Percentiles rank a stretch among this genome's conserved stretches.
These are phyloP conservation scores for Polietes domitor DNA, from an alignment of 2,888 invertebrate genomes.

Conservation along the genomic window DNA sequence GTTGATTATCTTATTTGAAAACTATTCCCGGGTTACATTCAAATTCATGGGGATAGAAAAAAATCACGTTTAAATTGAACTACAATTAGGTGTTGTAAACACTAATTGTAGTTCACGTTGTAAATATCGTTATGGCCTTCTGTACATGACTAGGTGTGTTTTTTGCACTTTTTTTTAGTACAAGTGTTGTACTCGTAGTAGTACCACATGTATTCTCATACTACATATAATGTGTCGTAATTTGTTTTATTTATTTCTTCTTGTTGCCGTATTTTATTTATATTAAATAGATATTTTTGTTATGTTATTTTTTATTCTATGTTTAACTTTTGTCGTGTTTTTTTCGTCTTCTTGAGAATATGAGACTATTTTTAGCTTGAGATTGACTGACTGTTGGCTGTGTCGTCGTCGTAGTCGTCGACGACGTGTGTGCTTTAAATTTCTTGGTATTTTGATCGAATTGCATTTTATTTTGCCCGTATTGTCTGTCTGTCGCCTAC, in stretches of 20 bases:
- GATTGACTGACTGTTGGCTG: neutral
- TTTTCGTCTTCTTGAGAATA: neutral
- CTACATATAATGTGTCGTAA: neutral
- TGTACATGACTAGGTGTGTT: too few species aligned
- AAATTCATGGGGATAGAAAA: too few species aligned
- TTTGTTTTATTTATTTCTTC: neutral
- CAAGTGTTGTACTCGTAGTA: conserved; percentile 1
- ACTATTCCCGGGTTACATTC: too few species aligned
- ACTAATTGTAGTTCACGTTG: too few species aligned
- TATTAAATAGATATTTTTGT: conserved; percentile 3
- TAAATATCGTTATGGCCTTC: too few species aligned
- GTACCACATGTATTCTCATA: neutral
- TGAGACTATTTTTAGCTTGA: neutral
- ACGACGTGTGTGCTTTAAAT: neutral
- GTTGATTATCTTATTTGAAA: too few species aligned
- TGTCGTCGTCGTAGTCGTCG: too few species aligned
- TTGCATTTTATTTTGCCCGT: neutral
- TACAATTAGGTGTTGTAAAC: too few species aligned
- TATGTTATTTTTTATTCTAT: neutral
- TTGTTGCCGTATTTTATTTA: conserved; percentile 1
- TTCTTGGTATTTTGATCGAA: conserved; percentile 14
- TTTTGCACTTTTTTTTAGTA: neutral
- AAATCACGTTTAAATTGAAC: too few species aligned
- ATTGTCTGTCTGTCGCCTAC: neutral
- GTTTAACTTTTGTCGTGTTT: neutral